Evolutionary conservation across 2,888 invertebrate genomes (phyloP), one percentile per base, ranked within the genome.

Genomic region (Schizaphis graminum): DNA sequence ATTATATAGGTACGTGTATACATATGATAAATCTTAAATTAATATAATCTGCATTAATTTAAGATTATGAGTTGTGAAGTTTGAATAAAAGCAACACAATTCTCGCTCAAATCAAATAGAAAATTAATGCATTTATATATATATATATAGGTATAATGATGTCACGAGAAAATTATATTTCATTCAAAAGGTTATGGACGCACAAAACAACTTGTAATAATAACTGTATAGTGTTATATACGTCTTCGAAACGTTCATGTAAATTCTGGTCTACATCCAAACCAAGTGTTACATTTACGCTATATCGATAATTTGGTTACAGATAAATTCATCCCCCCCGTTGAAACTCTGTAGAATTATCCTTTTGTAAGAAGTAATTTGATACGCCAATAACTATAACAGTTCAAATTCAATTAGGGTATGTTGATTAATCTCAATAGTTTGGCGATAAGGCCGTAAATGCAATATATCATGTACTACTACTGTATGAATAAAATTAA

Each of bases 401-500:
- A 77, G 26, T 77, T 77, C 91, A 53, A 53, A 91, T 91, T 77
- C 28, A 91, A 91, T 77, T 77, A 91, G 24, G 28, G 77, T 49
- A 49, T 53, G 49, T 91, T 91, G 77, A 91, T 77, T 91, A 91
- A 77, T 91, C 35, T 53, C 77, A 77, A 91, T 53, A 53, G 77
- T 91, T 49, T 49, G 10, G 47, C 24, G 67, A 90, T 90, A 90
- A 77, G 67, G 24, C 61, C 35, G 35, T 21, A 8, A 1, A 77
- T 1, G 35, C 21, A 35, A 35, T 35, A 77, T 90, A 67, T 77
- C 35, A 53, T 16, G 35, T 35, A 11, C 24, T 87, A 16, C 3
- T 11, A 61, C 44, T 90, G 21, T n/a, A 90, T 53, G 77, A 91
- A 91, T 91, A 91, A 5, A 84, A 91, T 91, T 53, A 91, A 91